Evolutionary conservation across 2,888 invertebrate genomes (phyloP).

Genomic region (Odontothrips loti): DNA sequence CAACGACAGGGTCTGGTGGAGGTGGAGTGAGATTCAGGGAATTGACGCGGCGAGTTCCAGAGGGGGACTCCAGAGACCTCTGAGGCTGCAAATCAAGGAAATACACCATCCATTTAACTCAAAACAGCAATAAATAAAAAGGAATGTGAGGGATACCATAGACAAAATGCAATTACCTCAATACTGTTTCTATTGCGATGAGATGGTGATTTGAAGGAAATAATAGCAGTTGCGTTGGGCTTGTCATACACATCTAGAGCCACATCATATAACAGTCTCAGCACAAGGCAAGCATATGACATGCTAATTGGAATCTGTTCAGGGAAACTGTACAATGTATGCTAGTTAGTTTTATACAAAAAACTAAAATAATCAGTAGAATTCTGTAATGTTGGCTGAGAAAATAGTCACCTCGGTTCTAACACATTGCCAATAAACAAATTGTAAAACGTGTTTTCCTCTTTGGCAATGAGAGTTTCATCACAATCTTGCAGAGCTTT

Average conservation of each 20-base stretch:
- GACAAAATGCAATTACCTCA: conserved; percentile 50
- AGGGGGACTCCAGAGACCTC: conserved; percentile 39
- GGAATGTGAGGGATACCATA: conserved; percentile 33
- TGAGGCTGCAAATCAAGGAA: conserved; percentile 36
- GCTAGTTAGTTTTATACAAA: not conserved
- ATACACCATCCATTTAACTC: conserved; percentile 25
- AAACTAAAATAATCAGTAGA: not conserved
- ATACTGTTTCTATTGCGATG: conserved; percentile 48
- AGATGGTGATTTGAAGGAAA: conserved; percentile 44
- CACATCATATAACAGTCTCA: conserved; percentile 88
- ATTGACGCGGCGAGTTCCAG: conserved; percentile 50
- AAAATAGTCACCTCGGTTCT: conserved; percentile 58
- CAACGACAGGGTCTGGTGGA: conserved; percentile 77
- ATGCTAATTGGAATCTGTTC: conserved; percentile 71
- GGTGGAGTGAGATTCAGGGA: conserved; percentile 71
- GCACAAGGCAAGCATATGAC: conserved; percentile 76
- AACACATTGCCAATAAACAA: conserved; percentile 73
- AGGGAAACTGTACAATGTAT: conserved; percentile 47
- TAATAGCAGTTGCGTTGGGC: conserved; percentile 52
- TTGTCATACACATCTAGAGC: conserved; percentile 94
- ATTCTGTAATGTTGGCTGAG: too few species aligned
- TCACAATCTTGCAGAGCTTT: conserved; percentile 50
- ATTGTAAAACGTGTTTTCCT: conserved; percentile 58
- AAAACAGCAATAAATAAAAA: not conserved
- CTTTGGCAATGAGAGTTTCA: conserved; percentile 45